A percentile compares a stretch with the other conserved stretches of the same genome.
These are phyloP conservation scores for Oryzias celebensis DNA, from an alignment of 2,113 vertebrate species.

Conservation along the genomic window DNA sequence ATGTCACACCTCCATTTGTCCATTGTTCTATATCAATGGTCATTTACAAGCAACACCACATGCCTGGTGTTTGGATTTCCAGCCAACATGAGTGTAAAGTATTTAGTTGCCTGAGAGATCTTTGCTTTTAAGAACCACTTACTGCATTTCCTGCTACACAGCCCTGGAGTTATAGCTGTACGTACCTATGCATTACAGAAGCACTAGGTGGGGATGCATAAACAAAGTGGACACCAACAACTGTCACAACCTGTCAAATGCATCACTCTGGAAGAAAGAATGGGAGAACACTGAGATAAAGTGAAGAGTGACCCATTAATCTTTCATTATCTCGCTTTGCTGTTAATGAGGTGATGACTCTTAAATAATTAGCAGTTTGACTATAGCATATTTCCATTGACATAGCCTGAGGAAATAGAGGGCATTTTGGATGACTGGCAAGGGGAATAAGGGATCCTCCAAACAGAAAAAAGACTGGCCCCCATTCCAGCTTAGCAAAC, in stretches of 20 bases:
- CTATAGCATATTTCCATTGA: conserved; percentile 76
- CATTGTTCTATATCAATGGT: too few species aligned
- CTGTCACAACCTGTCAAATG: conserved; percentile 55
- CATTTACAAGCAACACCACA: conserved; percentile 47
- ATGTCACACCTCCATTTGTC: too few species aligned
- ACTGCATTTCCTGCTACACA: conserved; percentile 65
- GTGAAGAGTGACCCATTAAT: conserved; percentile 76
- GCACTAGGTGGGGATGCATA: conserved; percentile 5
- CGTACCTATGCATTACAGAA: conserved; percentile 8
- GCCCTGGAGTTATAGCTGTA: conserved; percentile 53
- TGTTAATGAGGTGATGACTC: conserved; percentile 78
- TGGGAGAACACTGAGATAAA: conserved; percentile 41
- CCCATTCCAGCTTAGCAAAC: conserved; percentile 63
- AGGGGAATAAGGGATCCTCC: conserved; percentile 62
- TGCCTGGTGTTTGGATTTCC: conserved; percentile 45
- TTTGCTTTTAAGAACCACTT: conserved; percentile 56
- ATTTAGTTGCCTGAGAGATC: conserved; percentile 60
- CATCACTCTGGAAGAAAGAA: conserved; percentile 42
- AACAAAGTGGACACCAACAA: conserved; percentile 44
- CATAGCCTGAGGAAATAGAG: conserved; percentile 65
- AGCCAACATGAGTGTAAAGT: conserved; percentile 45
- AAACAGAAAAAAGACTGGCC: conserved; percentile 50
- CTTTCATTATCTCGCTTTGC: conserved; percentile 76
- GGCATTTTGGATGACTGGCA: conserved; percentile 57
- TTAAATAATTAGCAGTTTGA: conserved; percentile 79